These are phyloP conservation scores for Ailurus styani DNA, from an alignment of 2,113 vertebrate species.

Conservation along the genomic window DNA sequence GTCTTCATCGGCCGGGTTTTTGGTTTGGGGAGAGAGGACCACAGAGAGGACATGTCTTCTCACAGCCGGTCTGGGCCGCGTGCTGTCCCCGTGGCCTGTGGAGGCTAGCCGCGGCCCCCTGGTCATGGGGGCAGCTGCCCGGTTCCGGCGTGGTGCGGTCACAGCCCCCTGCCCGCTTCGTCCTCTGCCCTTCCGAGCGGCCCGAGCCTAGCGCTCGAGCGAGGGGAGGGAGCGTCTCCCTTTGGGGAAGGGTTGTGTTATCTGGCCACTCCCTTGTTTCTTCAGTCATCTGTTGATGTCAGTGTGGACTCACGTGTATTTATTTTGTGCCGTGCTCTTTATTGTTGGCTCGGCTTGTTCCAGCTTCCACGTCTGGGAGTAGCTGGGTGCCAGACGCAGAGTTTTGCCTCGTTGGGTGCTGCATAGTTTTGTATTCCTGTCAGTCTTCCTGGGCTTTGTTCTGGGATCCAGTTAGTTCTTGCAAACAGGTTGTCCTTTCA, in stretches of 20 bases:
- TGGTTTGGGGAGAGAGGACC: neutral
- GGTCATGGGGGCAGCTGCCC: neutral
- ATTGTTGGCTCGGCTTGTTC: neutral
- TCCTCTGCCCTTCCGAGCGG: neutral
- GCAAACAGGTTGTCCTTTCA: neutral
- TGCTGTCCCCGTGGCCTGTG: neutral
- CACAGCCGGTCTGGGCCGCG: no score
- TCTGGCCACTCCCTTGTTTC: neutral
- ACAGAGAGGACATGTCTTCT: neutral
- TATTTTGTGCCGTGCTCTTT: neutral
- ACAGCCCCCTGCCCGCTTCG: neutral
- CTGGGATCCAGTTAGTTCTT: neutral
- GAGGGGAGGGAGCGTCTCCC: neutral
- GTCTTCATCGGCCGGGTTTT: neutral
- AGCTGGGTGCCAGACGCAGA: neutral
- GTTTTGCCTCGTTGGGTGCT: neutral
- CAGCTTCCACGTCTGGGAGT: neutral
- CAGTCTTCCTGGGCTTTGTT: neutral
- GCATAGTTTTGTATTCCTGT: neutral
- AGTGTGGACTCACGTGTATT: neutral
- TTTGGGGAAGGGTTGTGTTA: neutral
- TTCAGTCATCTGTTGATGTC: neutral
- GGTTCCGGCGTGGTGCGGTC: neutral
- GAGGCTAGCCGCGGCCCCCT: neutral
- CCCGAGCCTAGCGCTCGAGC: neutral